Conservation (phyloP, 2,797 vertebrate species). For the Acanthurus leucopareius region DNA sequence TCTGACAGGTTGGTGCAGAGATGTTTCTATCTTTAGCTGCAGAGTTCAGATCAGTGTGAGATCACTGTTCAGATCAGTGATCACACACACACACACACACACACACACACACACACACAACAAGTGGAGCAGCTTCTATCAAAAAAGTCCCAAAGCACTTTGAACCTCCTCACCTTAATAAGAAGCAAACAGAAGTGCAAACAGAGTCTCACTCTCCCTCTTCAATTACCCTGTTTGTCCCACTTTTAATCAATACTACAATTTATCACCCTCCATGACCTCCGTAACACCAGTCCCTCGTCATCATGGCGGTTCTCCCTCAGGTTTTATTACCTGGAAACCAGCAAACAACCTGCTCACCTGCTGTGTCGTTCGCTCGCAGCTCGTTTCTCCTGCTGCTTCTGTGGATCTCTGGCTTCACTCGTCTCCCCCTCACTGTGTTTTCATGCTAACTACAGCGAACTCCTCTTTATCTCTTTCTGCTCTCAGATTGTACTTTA, state of each 20-base stretch:
- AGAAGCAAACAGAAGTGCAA: neutral
- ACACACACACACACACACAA: neutral
- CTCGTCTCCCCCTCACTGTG: slow-evolving; percentile 9
- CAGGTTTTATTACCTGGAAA: slow-evolving; percentile 63
- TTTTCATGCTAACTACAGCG: neutral
- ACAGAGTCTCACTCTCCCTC: neutral
- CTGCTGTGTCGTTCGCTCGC: slow-evolving; percentile 14
- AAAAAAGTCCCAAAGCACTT: neutral
- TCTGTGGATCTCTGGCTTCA: slow-evolving; percentile 2
- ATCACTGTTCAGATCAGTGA: no score
- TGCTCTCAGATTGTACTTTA: neutral
- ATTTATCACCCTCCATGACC: slow-evolving; percentile 14
- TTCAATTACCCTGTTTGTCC: neutral
- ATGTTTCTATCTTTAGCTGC: no score
- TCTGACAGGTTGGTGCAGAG: slow-evolving; percentile 89
- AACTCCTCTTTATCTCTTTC: neutral
- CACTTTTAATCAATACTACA: neutral
- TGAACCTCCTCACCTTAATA: no score
- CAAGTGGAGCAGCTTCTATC: neutral
- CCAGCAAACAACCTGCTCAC: slow-evolving; percentile 29
- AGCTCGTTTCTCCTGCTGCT: slow-evolving; percentile 25
- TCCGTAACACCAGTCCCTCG: neutral
- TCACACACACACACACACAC: neutral
- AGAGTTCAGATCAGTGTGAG: no score
- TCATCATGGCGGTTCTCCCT: slow-evolving; percentile 34